Base-by-base conservation (phyloP, 2,888 invertebrate genomes). In the Creontiades dilutus region DNA sequence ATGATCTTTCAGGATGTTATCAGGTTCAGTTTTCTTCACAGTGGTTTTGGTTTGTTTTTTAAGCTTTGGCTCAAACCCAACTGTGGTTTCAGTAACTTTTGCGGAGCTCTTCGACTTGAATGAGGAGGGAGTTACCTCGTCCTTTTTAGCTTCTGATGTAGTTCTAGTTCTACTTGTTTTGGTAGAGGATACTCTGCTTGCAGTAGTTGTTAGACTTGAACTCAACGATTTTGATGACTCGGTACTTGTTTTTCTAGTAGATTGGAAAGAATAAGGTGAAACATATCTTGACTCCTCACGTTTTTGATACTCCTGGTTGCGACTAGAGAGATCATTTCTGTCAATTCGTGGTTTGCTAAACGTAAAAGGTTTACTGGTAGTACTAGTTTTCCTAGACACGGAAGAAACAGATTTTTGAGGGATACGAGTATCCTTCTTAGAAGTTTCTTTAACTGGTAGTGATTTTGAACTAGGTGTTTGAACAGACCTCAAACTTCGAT, bases 181-280 rank as follows among this genome's bases (percentile, higher is more conserved):
- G 46, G 81, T 37, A 11, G 57, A 78, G 78, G 52, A 48, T 19
- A 46, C 23, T 46, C 37, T 68, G 76, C 19, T 88, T 28, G 37
- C 46, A 16, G 80, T n/a, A 46, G 61, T 68, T 47, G 89, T 47
- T 9, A 37, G 47, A 4, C 75, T 16, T 23, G 80, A 19, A 19
- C 81, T 82, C 9, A 52, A 9, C 14, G 76, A 78, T 78, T 16
- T 75, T 0, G n/a, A 28, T 14, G 82, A 46, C 13, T 82, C 76
- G 11, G 89, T 16, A 1, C 52, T 89, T 13, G 61, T 68, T 84
- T 14, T 46, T 75, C 75, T 61, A 19, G 46, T 75, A 47, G 86
- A 19, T 19, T 86, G 86, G 0, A 80, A 2, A 37, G 78, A 78
- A 28, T 82, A 89, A 19, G 89, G 89, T 47, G 82, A 84, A 12